Conservation (phyloP, 2,113 vertebrate species). For the Microtus montanus region DNA sequence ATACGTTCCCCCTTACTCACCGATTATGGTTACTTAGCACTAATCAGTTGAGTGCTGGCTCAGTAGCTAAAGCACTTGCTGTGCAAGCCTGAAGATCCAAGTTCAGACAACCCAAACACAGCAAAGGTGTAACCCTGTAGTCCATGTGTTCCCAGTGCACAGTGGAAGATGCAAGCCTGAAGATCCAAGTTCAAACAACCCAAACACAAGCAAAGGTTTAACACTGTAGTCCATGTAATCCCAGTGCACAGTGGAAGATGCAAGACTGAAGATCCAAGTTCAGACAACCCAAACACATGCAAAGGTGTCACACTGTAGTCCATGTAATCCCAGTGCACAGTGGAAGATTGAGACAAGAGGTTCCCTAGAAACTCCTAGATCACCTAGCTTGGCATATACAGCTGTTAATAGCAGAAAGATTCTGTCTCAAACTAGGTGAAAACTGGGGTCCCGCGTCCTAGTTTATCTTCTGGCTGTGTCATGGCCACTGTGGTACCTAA, state of each 20-base stretch:
- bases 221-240: too few relatives aligned
- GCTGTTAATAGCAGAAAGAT: not conserved
- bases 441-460: not conserved
- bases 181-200: not conserved
- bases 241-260: not conserved
- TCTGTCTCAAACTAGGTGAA: too few relatives aligned
- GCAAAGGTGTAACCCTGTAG: not conserved
- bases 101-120: not conserved
- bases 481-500: too few relatives aligned
- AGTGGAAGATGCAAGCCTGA: not conserved
- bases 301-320: not conserved
- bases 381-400: not conserved
- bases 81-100: not conserved
- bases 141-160: not conserved
- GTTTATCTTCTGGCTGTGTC: not conserved
- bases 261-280: not conserved
- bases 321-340: not conserved
- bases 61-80: not conserved
- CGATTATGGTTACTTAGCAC: conserved; percentile 10
- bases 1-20: not conserved
- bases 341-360: not conserved
- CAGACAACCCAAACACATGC: not conserved
- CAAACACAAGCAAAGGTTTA: not conserved
- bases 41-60: not conserved
- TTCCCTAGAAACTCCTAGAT: not conserved